Conservation (phyloP, 2,797 vertebrate genomes). For the Apogon talboti region DNA sequence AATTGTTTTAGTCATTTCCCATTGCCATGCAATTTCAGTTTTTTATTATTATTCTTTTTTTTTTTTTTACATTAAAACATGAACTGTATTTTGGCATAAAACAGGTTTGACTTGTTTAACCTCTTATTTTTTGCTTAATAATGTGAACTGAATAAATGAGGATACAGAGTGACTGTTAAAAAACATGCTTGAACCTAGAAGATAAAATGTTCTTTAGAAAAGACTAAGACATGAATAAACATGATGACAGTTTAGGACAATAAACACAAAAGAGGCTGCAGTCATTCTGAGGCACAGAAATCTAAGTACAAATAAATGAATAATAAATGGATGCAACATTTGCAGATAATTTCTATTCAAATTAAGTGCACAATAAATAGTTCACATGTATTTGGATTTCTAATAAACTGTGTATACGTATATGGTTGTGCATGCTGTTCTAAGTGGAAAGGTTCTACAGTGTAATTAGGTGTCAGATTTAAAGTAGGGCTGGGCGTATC, state of each 20-base stretch:
- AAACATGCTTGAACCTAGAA: neutral
- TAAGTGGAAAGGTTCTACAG: neutral
- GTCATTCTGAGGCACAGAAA: no score
- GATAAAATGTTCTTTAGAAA: neutral
- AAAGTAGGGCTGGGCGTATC: no score
- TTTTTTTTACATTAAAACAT: neutral
- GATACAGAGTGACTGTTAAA: neutral
- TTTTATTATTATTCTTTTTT: neutral
- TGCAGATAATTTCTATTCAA: no score
- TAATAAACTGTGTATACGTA: neutral
- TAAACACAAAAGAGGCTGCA: neutral
- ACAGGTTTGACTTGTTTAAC: constrained; percentile 20
- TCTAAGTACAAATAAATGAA: no score
- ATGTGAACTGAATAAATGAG: constrained; percentile 13
- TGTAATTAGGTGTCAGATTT: neutral
- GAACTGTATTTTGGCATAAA: neutral
- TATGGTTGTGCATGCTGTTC: neutral
- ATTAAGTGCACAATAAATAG: no score
- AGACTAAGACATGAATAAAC: constrained; percentile 1
- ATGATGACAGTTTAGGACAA: neutral
- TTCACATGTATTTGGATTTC: no score
- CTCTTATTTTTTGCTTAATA: constrained; percentile 9
- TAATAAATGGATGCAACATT: no score
- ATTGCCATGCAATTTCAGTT: neutral
- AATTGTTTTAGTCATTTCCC: neutral